phyloP scores from a whole-genome alignment of 23 tunicate species.

The Halocynthia aurantium region DNA sequence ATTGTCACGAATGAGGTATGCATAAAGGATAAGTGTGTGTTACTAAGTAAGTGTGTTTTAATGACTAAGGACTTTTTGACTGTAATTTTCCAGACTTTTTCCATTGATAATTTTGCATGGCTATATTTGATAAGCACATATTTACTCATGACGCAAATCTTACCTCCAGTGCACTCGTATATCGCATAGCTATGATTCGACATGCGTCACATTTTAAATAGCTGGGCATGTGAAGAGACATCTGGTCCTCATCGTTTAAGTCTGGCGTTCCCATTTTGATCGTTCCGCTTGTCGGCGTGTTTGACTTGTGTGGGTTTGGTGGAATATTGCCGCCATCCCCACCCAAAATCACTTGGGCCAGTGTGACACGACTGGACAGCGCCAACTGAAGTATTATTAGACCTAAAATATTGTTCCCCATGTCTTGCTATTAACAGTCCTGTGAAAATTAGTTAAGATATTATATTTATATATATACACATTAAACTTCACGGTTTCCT shows the following conservation, averaged over 20 bases:
- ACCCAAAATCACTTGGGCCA: slow-evolving; percentile 7
- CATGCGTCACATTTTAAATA: slow-evolving; percentile 75
- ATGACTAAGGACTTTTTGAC: too few relatives aligned
- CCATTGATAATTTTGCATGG: not conserved
- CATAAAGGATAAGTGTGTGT: too few relatives aligned
- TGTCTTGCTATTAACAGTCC: too few relatives aligned
- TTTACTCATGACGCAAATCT: not conserved
- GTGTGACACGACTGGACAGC: too few relatives aligned
- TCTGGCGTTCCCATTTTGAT: slow-evolving; percentile 84
- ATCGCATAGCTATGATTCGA: slow-evolving; percentile 39
- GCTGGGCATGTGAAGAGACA: slow-evolving; percentile 63
- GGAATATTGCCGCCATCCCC: slow-evolving; percentile 16
- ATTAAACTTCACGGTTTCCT: too few relatives aligned
- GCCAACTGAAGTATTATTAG: too few relatives aligned
- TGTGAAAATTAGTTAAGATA: too few relatives aligned
- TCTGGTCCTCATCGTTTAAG: slow-evolving; percentile 73
- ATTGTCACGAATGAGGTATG: not conserved
- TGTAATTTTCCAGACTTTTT: too few relatives aligned
- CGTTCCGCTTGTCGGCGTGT: slow-evolving; percentile 34
- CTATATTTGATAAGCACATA: not conserved
- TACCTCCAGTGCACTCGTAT: slow-evolving; percentile 36
- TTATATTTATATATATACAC: too few relatives aligned
- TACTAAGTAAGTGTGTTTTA: too few relatives aligned
- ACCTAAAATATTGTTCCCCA: too few relatives aligned
- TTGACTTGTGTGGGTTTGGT: slow-evolving; percentile 20